Conservation (phyloP, 2,888 invertebrate genomes). For the Sinopyrophorus schimmeli region DNA sequence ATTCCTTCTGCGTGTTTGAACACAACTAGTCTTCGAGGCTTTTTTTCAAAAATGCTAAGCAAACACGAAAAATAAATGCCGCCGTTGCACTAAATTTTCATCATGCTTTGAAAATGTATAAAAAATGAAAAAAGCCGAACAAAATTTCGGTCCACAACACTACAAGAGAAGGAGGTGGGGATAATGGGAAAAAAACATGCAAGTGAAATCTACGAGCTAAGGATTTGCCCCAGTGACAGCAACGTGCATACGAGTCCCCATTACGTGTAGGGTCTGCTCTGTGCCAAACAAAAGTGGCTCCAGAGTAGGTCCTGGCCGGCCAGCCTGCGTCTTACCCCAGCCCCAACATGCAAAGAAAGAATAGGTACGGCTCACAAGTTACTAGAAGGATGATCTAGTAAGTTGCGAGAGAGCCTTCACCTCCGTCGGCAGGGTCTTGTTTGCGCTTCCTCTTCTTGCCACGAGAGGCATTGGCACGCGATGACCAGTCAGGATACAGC, state of each 20-base stretch:
- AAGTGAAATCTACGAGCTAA: slow-evolving; percentile 35
- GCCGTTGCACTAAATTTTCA: no score
- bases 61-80: no score
- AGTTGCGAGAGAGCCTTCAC: slow-evolving; percentile 63
- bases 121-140: slow-evolving; percentile 7
- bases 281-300: slow-evolving; percentile 34
- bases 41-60: no score
- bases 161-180: slow-evolving; percentile 9
- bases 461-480: slow-evolving; percentile 95
- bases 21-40: no score
- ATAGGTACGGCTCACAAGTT: slow-evolving; percentile 42
- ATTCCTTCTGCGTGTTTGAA: no score
- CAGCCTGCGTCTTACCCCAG: slow-evolving; percentile 46
- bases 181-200: slow-evolving; percentile 31
- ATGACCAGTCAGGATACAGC: slow-evolving; percentile 99
- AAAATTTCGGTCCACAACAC: slow-evolving; percentile 11
- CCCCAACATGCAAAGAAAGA: slow-evolving; percentile 45
- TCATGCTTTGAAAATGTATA: slow-evolving; percentile 20
- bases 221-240: slow-evolving; percentile 42
- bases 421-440: slow-evolving; percentile 96
- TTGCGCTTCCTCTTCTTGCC: slow-evolving; percentile 99
- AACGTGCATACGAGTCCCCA: slow-evolving; percentile 46
- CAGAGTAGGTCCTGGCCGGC: slow-evolving; percentile 59
- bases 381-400: slow-evolving; percentile 40
- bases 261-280: slow-evolving; percentile 35